phyloP scores from a whole-genome alignment of 2,888 invertebrate genomes.

The Sialis fuliginosa region DNA sequence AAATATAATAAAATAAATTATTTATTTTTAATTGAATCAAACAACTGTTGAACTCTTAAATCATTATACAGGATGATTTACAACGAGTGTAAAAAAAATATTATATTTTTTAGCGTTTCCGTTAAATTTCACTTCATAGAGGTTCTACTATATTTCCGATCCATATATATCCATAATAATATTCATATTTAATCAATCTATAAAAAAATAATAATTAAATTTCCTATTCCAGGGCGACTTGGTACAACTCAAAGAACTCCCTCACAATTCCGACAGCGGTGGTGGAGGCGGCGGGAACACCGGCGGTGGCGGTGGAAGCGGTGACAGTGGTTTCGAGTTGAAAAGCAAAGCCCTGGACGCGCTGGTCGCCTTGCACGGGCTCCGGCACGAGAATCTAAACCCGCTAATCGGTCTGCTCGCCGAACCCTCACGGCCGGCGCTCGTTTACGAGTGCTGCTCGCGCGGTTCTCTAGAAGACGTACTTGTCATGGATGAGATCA shows the following conservation, averaged over 20 bases:
- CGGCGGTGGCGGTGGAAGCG: slow-evolving; percentile 7
- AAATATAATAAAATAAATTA: too few relatives aligned
- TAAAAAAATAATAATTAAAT: slow-evolving; percentile 1
- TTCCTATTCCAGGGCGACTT: slow-evolving; percentile 56
- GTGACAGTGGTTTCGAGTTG: slow-evolving; percentile 42
- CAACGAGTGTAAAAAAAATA: too few relatives aligned
- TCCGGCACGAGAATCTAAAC: slow-evolving; percentile 84
- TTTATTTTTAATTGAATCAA: too few relatives aligned
- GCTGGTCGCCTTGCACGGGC: slow-evolving; percentile 59
- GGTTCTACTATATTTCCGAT: too few relatives aligned
- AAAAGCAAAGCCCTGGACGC: slow-evolving; percentile 66
- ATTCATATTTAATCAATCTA: neutral
- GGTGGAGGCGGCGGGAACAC: slow-evolving; percentile 14
- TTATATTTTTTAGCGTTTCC: too few relatives aligned
- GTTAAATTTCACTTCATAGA: too few relatives aligned
- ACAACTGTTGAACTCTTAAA: too few relatives aligned
- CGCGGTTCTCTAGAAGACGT: slow-evolving; percentile 80
- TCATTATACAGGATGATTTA: too few relatives aligned
- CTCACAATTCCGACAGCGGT: slow-evolving; percentile 19
- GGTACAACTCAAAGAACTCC: slow-evolving; percentile 70
- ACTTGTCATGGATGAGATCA: slow-evolving; percentile 74
- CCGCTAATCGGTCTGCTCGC: slow-evolving; percentile 73
- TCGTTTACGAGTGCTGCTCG: slow-evolving; percentile 77
- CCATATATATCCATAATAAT: too few relatives aligned
- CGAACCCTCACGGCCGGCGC: slow-evolving; percentile 56